phyloP scores from a whole-genome alignment of 1,140 invertebrate species.

The Formica selysi region DNA sequence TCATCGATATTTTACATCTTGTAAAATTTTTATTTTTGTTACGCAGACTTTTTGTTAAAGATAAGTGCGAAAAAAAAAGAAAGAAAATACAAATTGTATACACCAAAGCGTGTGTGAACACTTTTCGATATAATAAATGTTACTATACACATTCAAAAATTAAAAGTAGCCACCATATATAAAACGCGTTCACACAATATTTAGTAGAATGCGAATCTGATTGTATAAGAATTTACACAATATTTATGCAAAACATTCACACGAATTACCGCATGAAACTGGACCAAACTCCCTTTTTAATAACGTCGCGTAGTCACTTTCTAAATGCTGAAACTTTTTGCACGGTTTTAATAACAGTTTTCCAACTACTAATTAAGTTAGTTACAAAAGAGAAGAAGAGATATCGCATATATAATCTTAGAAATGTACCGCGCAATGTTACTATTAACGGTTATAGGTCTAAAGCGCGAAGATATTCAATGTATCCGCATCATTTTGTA shows the following conservation, averaged over 20 bases:
- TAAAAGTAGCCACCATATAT: conserved; percentile 18
- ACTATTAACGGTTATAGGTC: conserved; percentile 37
- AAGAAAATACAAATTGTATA: neutral
- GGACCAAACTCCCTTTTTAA: conserved; percentile 59
- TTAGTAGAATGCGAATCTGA: conserved; percentile 14
- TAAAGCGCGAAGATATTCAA: conserved; percentile 13
- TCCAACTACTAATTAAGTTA: conserved; percentile 5
- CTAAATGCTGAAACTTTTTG: conserved; percentile 42
- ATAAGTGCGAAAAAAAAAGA: neutral
- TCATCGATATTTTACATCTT: neutral
- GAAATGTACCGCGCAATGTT: neutral
- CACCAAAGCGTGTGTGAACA: neutral
- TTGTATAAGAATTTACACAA: conserved; percentile 13
- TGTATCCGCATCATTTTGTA: conserved; percentile 37
- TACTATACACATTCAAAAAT: conserved; percentile 11
- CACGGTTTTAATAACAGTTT: conserved; percentile 57
- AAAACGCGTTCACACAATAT: neutral
- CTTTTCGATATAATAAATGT: conserved; percentile 12
- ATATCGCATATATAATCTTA: neutral
- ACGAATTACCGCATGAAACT: conserved; percentile 31
- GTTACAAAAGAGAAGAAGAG: neutral
- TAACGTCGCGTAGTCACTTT: conserved; percentile 44
- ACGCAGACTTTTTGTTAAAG: neutral
- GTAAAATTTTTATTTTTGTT: neutral
- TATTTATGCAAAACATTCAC: conserved; percentile 19